Evolutionary conservation across 2,888 invertebrate genomes (phyloP).

Genomic region (Lasioglossum leucozonium): DNA sequence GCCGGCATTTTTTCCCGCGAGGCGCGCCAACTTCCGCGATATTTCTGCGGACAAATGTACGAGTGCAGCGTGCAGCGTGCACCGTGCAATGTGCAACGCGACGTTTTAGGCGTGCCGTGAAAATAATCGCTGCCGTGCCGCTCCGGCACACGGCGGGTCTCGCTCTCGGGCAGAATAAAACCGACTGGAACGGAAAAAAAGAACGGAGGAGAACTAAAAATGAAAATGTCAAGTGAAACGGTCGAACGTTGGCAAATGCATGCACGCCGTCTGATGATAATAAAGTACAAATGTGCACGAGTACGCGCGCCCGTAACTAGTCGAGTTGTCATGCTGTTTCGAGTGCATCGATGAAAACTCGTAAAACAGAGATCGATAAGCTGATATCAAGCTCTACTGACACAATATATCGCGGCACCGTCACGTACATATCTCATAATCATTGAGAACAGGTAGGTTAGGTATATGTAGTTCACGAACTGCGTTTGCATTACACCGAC

Average conservation of each 20-base stretch:
- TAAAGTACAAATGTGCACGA: slow-evolving; percentile 17
- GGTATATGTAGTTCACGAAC: neutral
- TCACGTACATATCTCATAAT: slow-evolving; percentile 10
- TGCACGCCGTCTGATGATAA: slow-evolving; percentile 9
- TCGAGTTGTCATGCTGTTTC: slow-evolving; percentile 33
- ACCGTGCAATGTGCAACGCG: neutral
- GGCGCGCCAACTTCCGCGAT: slow-evolving; percentile 8
- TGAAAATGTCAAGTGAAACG: slow-evolving; percentile 41
- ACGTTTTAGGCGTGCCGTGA: slow-evolving; percentile 23
- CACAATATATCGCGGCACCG: neutral
- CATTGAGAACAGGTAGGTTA: neutral
- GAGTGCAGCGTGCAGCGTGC: neutral
- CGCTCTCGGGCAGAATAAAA: neutral
- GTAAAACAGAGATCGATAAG: slow-evolving; percentile 71
- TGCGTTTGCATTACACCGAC: neutral
- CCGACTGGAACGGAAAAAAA: neutral
- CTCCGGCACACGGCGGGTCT: neutral
- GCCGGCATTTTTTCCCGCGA: neutral
- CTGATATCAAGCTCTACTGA: slow-evolving; percentile 42
- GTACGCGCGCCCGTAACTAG: slow-evolving; percentile 11
- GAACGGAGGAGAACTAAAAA: neutral
- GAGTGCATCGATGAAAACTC: slow-evolving; percentile 67
- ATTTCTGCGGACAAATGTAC: neutral
- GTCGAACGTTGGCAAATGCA: slow-evolving; percentile 24
- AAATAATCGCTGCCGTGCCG: slow-evolving; percentile 20